phyloP scores from a whole-genome alignment of 1,140 invertebrate species.

The Oryctes rhinoceros region DNA sequence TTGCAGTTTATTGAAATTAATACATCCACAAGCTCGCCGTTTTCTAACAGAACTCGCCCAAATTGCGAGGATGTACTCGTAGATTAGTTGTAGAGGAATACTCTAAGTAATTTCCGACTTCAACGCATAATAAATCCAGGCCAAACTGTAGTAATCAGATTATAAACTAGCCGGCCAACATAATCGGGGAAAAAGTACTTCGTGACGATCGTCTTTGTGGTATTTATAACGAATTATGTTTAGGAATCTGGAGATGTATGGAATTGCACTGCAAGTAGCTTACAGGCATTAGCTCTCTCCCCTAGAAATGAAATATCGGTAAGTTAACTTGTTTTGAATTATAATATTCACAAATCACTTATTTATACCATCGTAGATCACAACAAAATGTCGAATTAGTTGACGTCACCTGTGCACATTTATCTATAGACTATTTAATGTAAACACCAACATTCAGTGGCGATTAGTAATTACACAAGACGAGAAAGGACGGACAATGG shows the following conservation, averaged over 20 bases:
- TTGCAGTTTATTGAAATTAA: background rate
- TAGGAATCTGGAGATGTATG: conserved; percentile 60
- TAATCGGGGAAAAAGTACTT: background rate
- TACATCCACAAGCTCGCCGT: background rate
- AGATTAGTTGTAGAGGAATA: background rate
- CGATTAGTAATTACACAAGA: no score
- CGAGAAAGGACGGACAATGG: no score
- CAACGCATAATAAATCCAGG: background rate
- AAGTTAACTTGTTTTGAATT: conserved; percentile 53
- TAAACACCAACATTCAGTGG: no score
- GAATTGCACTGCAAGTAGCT: conserved; percentile 64
- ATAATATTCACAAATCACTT: conserved; percentile 21
- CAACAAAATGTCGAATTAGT: no score
- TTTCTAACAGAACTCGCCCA: background rate
- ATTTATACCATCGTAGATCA: background rate
- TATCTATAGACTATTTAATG: no score
- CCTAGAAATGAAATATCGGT: conserved; percentile 64
- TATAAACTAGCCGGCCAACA: no score
- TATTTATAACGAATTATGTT: conserved; percentile 38
- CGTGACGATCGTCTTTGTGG: background rate
- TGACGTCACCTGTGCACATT: no score
- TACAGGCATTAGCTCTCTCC: conserved; percentile 66
- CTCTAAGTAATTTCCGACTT: background rate
- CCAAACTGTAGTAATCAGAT: background rate
- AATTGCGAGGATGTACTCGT: background rate